Conservation (phyloP, 1,140 invertebrate genomes). For the Drosophila albomicans region DNA sequence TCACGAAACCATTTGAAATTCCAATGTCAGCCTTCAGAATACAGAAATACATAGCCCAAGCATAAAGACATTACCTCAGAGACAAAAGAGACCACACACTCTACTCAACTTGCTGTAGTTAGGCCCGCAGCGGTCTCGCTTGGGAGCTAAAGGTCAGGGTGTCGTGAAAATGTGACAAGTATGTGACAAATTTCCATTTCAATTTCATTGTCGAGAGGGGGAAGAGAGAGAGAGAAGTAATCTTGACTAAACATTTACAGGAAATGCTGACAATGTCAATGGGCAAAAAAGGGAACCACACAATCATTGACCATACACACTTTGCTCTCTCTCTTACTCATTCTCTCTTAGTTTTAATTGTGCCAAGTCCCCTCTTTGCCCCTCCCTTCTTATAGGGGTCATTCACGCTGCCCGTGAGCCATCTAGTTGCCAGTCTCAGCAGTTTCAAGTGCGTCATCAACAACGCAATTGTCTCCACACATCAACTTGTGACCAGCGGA, state of each 20-base stretch:
- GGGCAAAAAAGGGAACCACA: constrained; percentile 3
- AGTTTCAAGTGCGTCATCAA: constrained; percentile 61
- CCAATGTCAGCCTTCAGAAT: constrained; percentile 36
- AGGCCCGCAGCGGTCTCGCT: too few relatives aligned
- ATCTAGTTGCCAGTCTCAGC: constrained; percentile 42
- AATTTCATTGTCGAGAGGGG: neutral
- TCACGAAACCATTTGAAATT: constrained; percentile 29
- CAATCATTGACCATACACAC: constrained; percentile 37
- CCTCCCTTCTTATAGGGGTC: constrained; percentile 22
- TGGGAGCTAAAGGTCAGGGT: constrained; percentile 10
- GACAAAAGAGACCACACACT: neutral
- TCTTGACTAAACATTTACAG: constrained; percentile 30
- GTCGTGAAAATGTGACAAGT: neutral
- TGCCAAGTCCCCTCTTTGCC: constrained; percentile 17
- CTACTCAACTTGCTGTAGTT: neutral
- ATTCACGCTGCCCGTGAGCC: constrained; percentile 41
- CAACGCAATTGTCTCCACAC: constrained; percentile 55
- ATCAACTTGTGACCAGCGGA: constrained; percentile 10
- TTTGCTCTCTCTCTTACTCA: neutral
- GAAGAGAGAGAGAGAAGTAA: neutral
- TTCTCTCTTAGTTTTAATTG: constrained; percentile 49
- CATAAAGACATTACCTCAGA: constrained; percentile 2
- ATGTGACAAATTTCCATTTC: constrained; percentile 42
- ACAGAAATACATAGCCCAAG: neutral
- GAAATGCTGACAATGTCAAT: constrained; percentile 28